These are phyloP conservation scores for Halcyon badia DNA, from an alignment of 2,797 vertebrate genomes.

Conservation along the genomic window DNA sequence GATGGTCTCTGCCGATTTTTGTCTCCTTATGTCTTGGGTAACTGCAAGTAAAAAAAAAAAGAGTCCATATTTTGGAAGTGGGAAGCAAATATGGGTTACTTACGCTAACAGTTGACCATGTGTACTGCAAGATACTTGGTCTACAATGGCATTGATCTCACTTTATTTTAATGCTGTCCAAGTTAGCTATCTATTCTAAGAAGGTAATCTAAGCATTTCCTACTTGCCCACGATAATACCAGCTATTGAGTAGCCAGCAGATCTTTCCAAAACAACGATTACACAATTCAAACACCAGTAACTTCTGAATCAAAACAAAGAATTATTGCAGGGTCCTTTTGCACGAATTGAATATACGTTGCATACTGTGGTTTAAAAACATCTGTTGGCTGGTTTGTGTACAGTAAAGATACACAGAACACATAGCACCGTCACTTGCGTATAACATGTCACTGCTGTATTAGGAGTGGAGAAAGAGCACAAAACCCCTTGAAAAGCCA, in stretches of 20 bases:
- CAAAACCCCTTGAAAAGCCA: neutral
- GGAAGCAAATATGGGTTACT: neutral
- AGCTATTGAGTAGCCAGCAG: conserved; percentile 3
- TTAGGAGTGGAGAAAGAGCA: neutral
- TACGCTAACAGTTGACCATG: neutral
- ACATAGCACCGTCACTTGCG: conserved; percentile 32
- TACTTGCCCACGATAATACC: neutral
- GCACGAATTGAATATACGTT: neutral
- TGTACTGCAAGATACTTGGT: neutral
- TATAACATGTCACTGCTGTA: neutral
- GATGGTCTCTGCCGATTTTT: neutral
- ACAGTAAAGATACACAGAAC: conserved; percentile 26
- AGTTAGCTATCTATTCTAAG: neutral
- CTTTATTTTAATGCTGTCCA: neutral
- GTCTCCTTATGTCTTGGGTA: neutral
- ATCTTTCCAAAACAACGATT: conserved; percentile 4
- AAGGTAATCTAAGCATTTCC: neutral
- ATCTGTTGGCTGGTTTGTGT: conserved; percentile 21
- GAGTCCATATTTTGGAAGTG: neutral
- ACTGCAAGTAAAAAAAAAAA: neutral
- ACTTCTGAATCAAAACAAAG: conserved; percentile 59
- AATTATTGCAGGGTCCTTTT: neutral
- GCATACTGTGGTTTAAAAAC: conserved; percentile 16
- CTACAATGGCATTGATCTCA: neutral
- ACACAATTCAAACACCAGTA: conserved; percentile 3